Evolutionary conservation across 2,113 vertebrate species (phyloP), one percentile per base, ranked within the genome.

Genomic region (Tachysurus vachellii): DNA sequence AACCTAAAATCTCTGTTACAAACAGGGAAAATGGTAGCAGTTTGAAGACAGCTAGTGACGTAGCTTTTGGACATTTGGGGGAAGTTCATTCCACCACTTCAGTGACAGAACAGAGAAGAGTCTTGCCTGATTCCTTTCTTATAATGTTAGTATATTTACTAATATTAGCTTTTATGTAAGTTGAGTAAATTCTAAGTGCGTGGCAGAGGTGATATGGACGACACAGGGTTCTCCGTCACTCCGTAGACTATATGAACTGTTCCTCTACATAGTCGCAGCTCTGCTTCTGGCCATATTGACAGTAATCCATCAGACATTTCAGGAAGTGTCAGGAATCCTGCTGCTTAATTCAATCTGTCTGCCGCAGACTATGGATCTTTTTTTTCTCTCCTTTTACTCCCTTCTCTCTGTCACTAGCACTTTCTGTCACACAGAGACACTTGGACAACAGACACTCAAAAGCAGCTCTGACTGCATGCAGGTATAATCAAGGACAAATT

Each of bases 291-390:
- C 87, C 83, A 85, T 59, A 31, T 17, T 21, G 70, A 90, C 36
- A 83, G 23, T 57, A 86, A 84, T 86, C 66, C 62, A 84, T 89
- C 70, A 84, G 86, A 87, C 62, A 80, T 50, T 50, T 50, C 47
- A 50, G 56, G 64, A 26, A 84, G 54, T 80, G 84, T 85, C 75
- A 68, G 47, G 44, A 47, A 26, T 14, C 50, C 62, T 53, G 62
- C 85, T 83, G 42, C 66, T 84, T 84, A 85, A 90, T 84, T 79
- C 36, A 79, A 85, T 64, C 82, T 80, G 75, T 75, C 84, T 64
- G 61, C 80, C 31, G 6, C 75, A 82, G 62, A 75, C 47, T 81
- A 61, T 68, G 42, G 54, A 57, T 54, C 23, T 47, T 42, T 42
- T 8, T 21, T 66, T 6, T 9, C 8, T 21, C 47, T 42, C 28